Evolutionary conservation across 2,888 invertebrate genomes (phyloP).

Genomic region (Thymelicus acteon): DNA sequence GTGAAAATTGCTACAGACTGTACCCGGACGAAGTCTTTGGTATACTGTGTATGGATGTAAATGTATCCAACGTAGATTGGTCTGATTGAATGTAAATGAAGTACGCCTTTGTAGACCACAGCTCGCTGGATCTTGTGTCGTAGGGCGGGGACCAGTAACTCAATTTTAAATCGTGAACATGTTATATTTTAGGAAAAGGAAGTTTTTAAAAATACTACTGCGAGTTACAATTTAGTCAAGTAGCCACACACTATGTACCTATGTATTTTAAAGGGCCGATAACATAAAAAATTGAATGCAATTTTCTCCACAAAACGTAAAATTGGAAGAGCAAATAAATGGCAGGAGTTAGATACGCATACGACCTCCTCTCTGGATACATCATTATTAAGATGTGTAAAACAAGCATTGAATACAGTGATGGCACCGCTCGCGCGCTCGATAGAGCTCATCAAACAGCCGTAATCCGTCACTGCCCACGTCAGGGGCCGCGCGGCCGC

Average conservation of each 20-base stretch:
- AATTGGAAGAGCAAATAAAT: no score
- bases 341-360: no score
- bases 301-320: no score
- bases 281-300: no score
- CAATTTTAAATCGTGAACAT: not conserved
- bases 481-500: not conserved
- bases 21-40: constrained; percentile 3
- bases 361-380: no score
- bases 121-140: not conserved
- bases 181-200: not conserved
- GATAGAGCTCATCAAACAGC: constrained; percentile 22
- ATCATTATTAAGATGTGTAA: not conserved
- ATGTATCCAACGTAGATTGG: constrained; percentile 13
- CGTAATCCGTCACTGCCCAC: not conserved
- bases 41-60: constrained; percentile 16
- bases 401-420: not conserved
- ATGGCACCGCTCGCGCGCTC: not conserved
- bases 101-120: constrained; percentile 23
- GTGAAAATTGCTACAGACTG: constrained; percentile 59
- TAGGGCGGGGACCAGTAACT: not conserved
- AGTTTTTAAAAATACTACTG: no score
- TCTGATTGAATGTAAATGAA: constrained; percentile 26
- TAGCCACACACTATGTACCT: no score
- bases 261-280: no score
- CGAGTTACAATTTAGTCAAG: no score